These are phyloP conservation scores for Chymomyza amoena DNA, from an alignment of 2,888 invertebrate genomes.

Conservation along the genomic window DNA sequence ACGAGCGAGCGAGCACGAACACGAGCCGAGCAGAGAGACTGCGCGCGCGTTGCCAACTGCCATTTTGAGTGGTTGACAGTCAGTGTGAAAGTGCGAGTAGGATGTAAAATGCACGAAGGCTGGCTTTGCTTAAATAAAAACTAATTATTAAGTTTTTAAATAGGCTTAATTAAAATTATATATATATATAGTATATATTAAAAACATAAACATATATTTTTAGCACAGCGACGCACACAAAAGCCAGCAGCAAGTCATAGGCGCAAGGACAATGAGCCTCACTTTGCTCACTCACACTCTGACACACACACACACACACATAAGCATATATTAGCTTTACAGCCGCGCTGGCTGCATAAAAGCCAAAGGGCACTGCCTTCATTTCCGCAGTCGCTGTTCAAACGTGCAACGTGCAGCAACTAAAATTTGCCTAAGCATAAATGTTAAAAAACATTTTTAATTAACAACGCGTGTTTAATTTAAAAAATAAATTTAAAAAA, in stretches of 20 bases:
- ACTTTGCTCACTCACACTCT: neutral
- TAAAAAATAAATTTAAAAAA: neutral
- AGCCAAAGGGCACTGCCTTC: conserved; percentile 57
- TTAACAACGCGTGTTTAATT: neutral
- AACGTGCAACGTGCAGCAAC: conserved; percentile 44
- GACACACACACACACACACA: conserved; percentile 27
- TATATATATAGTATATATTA: no score
- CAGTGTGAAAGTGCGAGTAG: conserved; percentile 27
- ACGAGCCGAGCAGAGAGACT: conserved; percentile 50
- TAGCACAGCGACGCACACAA: neutral
- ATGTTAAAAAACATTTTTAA: neutral
- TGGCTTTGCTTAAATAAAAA: neutral
- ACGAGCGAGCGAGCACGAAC: conserved; percentile 36
- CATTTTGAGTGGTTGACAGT: conserved; percentile 51
- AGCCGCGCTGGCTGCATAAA: conserved; percentile 25
- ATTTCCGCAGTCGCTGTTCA: conserved; percentile 64
- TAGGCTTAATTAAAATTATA: neutral
- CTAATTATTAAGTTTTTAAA: neutral
- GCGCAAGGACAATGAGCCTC: conserved; percentile 8
- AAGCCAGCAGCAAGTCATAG: neutral
- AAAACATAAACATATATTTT: no score
- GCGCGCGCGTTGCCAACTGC: conserved; percentile 59
- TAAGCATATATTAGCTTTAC: neutral
- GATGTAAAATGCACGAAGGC: conserved; percentile 22
- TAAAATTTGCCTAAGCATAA: neutral